phyloP scores from a whole-genome alignment of 2,113 vertebrate genomes.

The Strix aluco region DNA sequence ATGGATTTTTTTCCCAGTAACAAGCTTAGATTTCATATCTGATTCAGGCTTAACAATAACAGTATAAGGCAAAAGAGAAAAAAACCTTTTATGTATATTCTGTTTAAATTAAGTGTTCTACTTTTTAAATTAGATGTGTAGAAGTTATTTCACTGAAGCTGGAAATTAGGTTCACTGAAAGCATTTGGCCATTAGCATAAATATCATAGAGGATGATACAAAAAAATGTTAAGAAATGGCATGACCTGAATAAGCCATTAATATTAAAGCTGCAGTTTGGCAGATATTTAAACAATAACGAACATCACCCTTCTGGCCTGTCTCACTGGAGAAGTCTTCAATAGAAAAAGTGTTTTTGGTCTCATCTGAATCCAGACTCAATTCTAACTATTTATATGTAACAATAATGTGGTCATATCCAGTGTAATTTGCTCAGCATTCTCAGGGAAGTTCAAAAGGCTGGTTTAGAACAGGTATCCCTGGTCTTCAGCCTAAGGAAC shows the following conservation, averaged over 20 bases:
- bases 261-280: constrained; percentile 39
- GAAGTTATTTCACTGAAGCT: constrained; percentile 52
- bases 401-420: neutral
- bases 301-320: constrained; percentile 47
- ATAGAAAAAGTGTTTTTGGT: neutral
- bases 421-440: neutral
- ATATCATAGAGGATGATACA: constrained; percentile 35
- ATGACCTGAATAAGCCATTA: constrained; percentile 41
- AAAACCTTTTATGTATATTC: constrained; percentile 42
- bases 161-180: constrained; percentile 58
- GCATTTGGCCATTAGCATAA: constrained; percentile 58
- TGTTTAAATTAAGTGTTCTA: constrained; percentile 55
- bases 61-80: constrained; percentile 17
- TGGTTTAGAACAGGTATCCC: neutral
- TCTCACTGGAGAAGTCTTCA: neutral
- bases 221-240: constrained; percentile 15
- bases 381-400: neutral
- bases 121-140: constrained; percentile 54
- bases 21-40: constrained; percentile 57
- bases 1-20: constrained; percentile 8
- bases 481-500: neutral
- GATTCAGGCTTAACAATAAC: constrained; percentile 29
- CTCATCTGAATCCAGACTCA: neutral
- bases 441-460: neutral
- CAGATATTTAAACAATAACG: constrained; percentile 45